A percentile compares a stretch with the other conserved stretches of the same genome.
Conservation (phyloP, 2,888 invertebrate species). For the Lydus trimaculatus region DNA sequence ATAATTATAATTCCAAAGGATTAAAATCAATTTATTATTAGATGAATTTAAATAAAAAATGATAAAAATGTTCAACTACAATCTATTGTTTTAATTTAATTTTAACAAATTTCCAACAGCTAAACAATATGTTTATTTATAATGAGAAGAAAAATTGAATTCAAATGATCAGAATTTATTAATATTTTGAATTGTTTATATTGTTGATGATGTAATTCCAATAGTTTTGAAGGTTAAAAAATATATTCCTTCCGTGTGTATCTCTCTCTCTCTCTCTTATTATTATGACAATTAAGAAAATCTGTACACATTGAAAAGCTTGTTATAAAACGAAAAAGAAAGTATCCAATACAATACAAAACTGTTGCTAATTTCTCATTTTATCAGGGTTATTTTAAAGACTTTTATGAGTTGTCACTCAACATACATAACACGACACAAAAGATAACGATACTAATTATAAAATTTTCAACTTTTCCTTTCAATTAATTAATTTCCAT, state of each 20-base stretch:
- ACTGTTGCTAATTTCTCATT: slow-evolving; percentile 12
- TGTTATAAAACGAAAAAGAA: neutral
- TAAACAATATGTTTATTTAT: neutral
- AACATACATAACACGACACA: slow-evolving; percentile 15
- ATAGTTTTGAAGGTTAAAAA: slow-evolving; percentile 5
- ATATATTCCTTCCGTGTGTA: neutral
- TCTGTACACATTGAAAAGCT: neutral
- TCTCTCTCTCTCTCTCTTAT: neutral
- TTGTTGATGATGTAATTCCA: neutral
- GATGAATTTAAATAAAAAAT: neutral
- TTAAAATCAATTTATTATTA: neutral
- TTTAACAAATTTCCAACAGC: neutral
- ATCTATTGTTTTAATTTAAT: neutral
- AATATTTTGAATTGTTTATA: neutral
- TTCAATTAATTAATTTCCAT: neutral
- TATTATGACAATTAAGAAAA: neutral
- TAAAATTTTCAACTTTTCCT: slow-evolving; percentile 3
- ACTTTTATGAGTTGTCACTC: slow-evolving; percentile 21
- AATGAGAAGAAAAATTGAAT: neutral
- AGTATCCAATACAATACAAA: neutral
- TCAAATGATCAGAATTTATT: neutral
- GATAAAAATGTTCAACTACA: neutral
- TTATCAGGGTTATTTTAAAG: slow-evolving; percentile 18
- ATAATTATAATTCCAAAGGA: neutral
- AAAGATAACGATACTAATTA: slow-evolving; percentile 26